Evolutionary conservation across 2,888 invertebrate genomes (phyloP), one percentile per base, ranked within the genome.

Genomic region (Flabesymbios commensalis): DNA sequence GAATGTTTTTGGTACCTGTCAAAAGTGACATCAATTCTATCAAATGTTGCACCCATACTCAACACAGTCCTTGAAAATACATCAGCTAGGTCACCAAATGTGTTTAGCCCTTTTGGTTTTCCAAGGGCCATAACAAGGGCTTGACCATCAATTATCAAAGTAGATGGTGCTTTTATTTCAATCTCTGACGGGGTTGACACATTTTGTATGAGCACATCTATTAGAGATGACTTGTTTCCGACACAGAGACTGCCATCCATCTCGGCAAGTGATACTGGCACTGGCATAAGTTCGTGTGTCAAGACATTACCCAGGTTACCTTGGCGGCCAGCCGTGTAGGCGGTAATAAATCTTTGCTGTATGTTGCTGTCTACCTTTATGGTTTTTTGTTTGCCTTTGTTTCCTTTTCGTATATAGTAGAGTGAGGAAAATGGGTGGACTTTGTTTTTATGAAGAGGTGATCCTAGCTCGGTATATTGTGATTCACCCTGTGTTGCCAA

Each of bases 301-400:
- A 45, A 22, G 22, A 45, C 22, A 7, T 10, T 22, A 19, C 22
- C 45, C 45, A 45, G 22, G 22, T 45, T 22, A 22, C 10, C 45
- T 45, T 36, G 10, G 39, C 45, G 45, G 10, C 45, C 45, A 10
- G 45, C 45, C 45, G 7, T 10, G 45, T 22, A 49, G 7, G 49
- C 31, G 7, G 49, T 49, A 29, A 49, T 49, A 22, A 31, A 22
- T 22, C 31, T 26, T 31, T 49, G 49, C 22, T 29, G 31, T 26
- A 49, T 49, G 31, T 31, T 49, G 10, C 49, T 49, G 49, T 49
- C 49, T 14, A 49, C 10, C 31, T 49, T 49, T 28, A 49, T 36
- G 39, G 31, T 7, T 17, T 7, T 31, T 29, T 49, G 29, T 36
- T 36, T 36, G 39, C 10, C n/a, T 36, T 36, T 36, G n/a, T n/a